phyloP scores from a whole-genome alignment of 2,113 vertebrate genomes.

The Pelecanoides urinatrix region DNA sequence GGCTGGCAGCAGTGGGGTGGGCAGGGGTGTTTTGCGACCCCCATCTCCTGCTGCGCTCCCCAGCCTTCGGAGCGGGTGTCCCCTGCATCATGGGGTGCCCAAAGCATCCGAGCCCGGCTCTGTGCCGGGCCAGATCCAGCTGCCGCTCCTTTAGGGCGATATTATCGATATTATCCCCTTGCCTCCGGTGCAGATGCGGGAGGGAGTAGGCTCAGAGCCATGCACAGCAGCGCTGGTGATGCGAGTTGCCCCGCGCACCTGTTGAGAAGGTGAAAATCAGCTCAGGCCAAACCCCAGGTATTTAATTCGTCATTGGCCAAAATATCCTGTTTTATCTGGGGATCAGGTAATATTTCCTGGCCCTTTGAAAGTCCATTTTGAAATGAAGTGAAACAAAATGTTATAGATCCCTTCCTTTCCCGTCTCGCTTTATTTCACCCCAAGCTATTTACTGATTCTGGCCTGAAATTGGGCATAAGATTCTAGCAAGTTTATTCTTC shows the following conservation, averaged over 20 bases:
- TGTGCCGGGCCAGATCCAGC: rapidly evolving
- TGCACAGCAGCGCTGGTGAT: rapidly evolving
- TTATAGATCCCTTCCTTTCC: background rate
- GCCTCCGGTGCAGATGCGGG: rapidly evolving
- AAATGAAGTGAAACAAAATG: background rate
- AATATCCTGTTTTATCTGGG: background rate
- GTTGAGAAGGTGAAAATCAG: background rate
- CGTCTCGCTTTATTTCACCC: background rate
- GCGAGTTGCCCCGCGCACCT: rapidly evolving
- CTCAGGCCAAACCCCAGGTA: background rate
- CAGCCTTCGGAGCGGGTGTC: rapidly evolving
- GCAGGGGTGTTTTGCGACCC: rapidly evolving
- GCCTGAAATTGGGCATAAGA: background rate
- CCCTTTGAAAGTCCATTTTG: background rate
- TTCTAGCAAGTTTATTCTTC: background rate
- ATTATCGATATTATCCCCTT: background rate
- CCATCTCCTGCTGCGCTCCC: background rate
- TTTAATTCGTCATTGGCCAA: background rate
- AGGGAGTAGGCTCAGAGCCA: background rate
- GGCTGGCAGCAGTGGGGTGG: background rate
- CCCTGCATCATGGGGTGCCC: rapidly evolving
- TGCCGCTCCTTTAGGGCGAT: rapidly evolving
- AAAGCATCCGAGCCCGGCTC: rapidly evolving
- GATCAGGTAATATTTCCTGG: background rate
- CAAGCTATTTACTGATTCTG: background rate